Evolutionary conservation across 2,888 invertebrate genomes (phyloP).

Genomic region (Torymus tubicola): DNA sequence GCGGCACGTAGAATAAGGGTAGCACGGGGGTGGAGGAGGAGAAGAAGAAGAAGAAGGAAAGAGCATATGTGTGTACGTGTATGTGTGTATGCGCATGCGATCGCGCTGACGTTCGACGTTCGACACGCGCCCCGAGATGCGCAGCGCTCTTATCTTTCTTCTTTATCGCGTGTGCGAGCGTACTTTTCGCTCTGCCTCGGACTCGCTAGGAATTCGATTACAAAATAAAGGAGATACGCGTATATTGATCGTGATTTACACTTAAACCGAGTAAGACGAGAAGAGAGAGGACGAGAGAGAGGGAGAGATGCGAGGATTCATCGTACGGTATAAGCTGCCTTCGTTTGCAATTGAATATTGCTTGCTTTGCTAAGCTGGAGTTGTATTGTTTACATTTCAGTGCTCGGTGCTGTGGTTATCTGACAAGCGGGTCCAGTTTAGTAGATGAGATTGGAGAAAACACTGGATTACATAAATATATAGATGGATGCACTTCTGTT

Average conservation of each 20-base stretch:
- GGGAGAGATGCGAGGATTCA: neutral
- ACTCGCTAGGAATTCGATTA: slow-evolving; percentile 27
- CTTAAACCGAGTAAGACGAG: neutral
- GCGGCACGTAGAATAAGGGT: slow-evolving; percentile 27
- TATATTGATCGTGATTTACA: too few species aligned
- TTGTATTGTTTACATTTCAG: too few species aligned
- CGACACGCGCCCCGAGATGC: neutral
- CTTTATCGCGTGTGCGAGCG: neutral
- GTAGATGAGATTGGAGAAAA: too few species aligned
- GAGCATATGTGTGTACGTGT: neutral
- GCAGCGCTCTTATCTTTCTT: neutral
- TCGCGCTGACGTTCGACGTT: slow-evolving; percentile 25
- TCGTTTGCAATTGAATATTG: neutral
- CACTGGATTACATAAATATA: too few species aligned
- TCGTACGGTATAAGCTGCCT: neutral
- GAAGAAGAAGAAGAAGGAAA: neutral
- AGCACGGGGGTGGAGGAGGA: neutral
- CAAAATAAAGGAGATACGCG: too few species aligned
- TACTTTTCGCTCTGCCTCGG: neutral
- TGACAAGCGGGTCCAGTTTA: too few species aligned
- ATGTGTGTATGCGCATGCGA: neutral
- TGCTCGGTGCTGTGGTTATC: neutral
- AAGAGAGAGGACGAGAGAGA: too few species aligned
- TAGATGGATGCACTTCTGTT: too few species aligned
- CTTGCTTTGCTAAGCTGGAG: too few species aligned